phyloP scores from a whole-genome alignment of 2,797 vertebrate genomes.

The Darevskia nairensis region DNA sequence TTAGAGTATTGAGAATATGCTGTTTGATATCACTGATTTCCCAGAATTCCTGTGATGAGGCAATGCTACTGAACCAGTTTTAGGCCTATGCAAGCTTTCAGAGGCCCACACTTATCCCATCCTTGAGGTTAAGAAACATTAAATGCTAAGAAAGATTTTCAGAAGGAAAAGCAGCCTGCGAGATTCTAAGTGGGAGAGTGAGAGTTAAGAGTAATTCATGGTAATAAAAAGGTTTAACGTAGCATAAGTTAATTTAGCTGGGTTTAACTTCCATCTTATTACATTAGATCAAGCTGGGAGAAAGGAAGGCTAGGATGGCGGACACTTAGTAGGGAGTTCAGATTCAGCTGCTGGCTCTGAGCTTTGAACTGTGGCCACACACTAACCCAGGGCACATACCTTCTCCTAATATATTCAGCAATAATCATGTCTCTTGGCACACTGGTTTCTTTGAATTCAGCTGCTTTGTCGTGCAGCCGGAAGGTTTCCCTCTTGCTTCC shows the following conservation, averaged over 20 bases:
- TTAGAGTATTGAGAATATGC: background rate
- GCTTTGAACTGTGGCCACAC: background rate
- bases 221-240: background rate
- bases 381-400: background rate
- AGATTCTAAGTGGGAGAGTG: no score
- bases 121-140: background rate
- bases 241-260: background rate
- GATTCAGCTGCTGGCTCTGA: background rate
- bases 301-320: background rate
- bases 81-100: background rate
- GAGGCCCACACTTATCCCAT: background rate
- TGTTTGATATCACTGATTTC: background rate
- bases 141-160: background rate
- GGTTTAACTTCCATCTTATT: background rate
- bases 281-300: background rate
- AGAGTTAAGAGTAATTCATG: background rate
- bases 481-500: slow-evolving; percentile 24
- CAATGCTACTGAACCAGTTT: background rate
- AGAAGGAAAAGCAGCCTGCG: background rate
- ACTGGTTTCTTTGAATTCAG: slow-evolving; percentile 8
- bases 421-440: background rate
- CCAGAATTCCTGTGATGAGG: background rate
- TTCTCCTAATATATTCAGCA: background rate
- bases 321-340: background rate
- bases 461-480: slow-evolving; percentile 30